A percentile compares a stretch with the other conserved stretches of the same genome.
Evolutionary conservation across 2,888 invertebrate species (phyloP).

Genomic region (Chrysolina oricalcia): DNA sequence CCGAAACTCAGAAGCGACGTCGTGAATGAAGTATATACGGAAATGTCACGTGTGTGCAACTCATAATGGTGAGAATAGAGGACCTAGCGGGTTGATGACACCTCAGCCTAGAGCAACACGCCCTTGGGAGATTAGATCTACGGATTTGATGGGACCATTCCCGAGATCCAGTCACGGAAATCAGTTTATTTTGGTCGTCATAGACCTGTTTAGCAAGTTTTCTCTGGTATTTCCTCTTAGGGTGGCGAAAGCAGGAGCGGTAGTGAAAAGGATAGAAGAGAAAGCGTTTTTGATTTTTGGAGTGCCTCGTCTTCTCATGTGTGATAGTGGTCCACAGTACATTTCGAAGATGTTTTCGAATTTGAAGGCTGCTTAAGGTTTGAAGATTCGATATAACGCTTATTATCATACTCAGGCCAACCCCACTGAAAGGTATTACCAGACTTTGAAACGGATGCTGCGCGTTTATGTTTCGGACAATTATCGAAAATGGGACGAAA

Average conservation of each 20-base stretch:
- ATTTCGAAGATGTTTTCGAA: conserved; percentile 22
- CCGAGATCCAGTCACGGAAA: conserved; percentile 38
- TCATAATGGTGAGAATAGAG: no score
- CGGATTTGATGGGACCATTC: conserved; percentile 53
- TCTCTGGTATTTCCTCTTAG: no score
- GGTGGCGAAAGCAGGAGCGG: no score
- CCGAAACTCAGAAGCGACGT: no score
- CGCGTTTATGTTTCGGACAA: conserved; percentile 36
- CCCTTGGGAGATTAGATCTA: conserved; percentile 37
- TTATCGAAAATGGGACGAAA: conserved; percentile 37
- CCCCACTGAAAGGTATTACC: conserved; percentile 32
- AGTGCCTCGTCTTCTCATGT: conserved; percentile 24
- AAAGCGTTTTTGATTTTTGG: conserved; percentile 52
- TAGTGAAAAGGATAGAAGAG: no score
- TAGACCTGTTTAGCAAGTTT: no score
- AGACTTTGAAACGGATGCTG: conserved; percentile 20
- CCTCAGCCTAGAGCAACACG: no score
- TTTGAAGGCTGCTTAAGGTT: conserved; percentile 17
- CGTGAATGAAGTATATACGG: no score
- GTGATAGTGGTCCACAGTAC: conserved; percentile 56
- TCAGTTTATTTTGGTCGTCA: conserved; percentile 40
- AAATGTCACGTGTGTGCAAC: no score
- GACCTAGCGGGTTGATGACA: no score
- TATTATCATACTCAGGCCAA: conserved; percentile 36
- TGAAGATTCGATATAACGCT: conserved; percentile 28